A percentile compares a stretch with the other conserved stretches of the same genome.
Conservation (phyloP, 1,140 invertebrate genomes). For the Aphis gossypii region DNA sequence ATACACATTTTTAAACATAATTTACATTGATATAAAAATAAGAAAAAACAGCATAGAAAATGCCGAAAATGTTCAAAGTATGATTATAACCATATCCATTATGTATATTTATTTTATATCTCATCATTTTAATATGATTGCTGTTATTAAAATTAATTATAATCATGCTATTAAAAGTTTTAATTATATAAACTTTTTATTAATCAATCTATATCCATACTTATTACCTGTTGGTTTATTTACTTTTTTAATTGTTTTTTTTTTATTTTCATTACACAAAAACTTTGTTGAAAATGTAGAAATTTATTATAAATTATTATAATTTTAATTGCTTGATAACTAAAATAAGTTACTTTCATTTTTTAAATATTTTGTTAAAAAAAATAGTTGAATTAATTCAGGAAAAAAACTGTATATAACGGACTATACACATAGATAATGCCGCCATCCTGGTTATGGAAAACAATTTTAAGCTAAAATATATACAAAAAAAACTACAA, state of each 20-base stretch:
- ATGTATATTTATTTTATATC: neutral
- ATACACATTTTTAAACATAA: neutral
- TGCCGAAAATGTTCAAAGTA: neutral
- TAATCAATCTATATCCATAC: neutral
- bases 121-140: neutral
- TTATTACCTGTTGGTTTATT: neutral
- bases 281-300: neutral
- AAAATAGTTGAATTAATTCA: neutral
- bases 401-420: neutral
- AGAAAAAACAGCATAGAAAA: neutral
- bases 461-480: neutral
- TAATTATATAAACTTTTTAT: constrained; percentile 1
- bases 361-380: neutral
- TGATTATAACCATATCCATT: neutral
- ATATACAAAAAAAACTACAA: neutral
- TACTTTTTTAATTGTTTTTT: neutral
- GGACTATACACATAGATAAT: too few species aligned
- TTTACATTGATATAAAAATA: neutral
- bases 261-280: neutral
- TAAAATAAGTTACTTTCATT: neutral
- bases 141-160: neutral
- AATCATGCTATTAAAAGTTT: constrained; percentile 6
- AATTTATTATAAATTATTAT: neutral
- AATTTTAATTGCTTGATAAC: neutral
- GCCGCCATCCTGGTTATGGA: too few species aligned